Percentiles rank a stretch among this genome's conserved stretches.
These are phyloP conservation scores for Eunapius fragilis DNA, from an alignment of 37 sponge, comb jelly and placozoan genomes.

Conservation along the genomic window DNA sequence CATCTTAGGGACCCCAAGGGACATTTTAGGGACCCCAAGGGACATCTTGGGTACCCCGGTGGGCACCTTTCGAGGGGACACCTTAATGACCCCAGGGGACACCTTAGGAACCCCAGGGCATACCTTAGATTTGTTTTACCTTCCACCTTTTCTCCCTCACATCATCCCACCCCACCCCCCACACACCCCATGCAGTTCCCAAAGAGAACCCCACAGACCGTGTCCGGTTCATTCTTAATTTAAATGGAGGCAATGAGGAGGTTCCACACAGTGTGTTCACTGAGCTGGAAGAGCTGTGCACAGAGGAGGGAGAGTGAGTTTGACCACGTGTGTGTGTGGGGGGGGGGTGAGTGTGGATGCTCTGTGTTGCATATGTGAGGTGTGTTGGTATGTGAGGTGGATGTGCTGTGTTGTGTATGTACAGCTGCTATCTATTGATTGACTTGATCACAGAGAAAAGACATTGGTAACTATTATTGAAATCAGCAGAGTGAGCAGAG, in stretches of 20 bases:
- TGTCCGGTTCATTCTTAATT: slow-evolving; percentile 79
- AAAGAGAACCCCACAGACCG: slow-evolving; percentile 81
- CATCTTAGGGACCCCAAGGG: too few relatives aligned
- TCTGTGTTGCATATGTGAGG: too few relatives aligned
- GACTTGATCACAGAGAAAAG: too few relatives aligned
- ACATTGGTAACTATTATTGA: too few relatives aligned
- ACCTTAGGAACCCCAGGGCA: too few relatives aligned
- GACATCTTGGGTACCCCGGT: too few relatives aligned
- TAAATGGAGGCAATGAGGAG: neutral
- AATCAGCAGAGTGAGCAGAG: too few relatives aligned
- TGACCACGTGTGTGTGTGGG: neutral
- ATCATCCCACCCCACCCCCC: neutral
- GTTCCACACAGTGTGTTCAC: slow-evolving; percentile 72
- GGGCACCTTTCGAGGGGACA: too few relatives aligned
- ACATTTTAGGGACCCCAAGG: too few relatives aligned
- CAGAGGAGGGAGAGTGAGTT: slow-evolving; percentile 5
- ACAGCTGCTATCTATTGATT: too few relatives aligned
- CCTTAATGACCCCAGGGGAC: too few relatives aligned
- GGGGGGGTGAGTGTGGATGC: too few relatives aligned
- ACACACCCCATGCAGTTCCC: neutral
- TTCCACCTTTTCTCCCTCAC: neutral
- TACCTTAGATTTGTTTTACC: neutral
- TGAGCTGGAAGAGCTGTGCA: slow-evolving; percentile 82
- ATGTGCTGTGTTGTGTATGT: neutral
- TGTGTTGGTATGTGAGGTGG: neutral